A percentile compares a stretch with the other conserved stretches of the same genome.
These are phyloP conservation scores for Pardalotus punctatus DNA, from an alignment of 2,113 vertebrate genomes.

Conservation along the genomic window DNA sequence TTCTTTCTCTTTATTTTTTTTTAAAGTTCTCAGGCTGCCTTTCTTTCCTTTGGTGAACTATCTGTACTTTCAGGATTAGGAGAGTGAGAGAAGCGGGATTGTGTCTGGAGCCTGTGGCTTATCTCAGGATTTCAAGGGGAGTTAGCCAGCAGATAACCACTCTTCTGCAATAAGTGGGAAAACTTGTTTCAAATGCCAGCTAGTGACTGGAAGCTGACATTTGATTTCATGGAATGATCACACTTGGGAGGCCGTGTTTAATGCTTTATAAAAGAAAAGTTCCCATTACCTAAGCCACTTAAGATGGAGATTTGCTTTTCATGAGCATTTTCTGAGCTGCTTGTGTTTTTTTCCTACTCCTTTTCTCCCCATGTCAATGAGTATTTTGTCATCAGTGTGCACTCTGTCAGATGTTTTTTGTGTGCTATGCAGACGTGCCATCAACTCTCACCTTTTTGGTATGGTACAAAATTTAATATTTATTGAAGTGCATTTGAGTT, in stretches of 20 bases:
- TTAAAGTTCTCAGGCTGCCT: background rate
- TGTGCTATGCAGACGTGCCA: background rate
- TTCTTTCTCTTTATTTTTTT: background rate
- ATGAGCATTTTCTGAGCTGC: background rate
- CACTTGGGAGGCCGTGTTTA: slow-evolving; percentile 1
- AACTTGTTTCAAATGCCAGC: slow-evolving; percentile 11
- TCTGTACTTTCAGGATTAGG: background rate
- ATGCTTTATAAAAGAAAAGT: slow-evolving; percentile 13
- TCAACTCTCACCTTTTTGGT: background rate
- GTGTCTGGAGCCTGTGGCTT: slow-evolving; percentile 21
- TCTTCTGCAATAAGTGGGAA: slow-evolving; percentile 43
- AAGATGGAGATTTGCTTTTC: background rate
- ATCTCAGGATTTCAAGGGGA: slow-evolving; percentile 24
- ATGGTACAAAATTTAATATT: background rate
- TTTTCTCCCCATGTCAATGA: background rate
- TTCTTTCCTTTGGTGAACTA: slow-evolving; percentile 25
- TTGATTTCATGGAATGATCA: slow-evolving; percentile 9
- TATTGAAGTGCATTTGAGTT: slow-evolving; percentile 3
- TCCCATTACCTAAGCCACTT: background rate
- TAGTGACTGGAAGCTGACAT: slow-evolving; percentile 29
- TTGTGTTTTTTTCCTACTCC: background rate
- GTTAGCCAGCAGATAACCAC: slow-evolving; percentile 47
- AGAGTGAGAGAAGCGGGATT: background rate
- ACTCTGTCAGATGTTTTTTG: background rate
- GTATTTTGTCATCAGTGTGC: background rate